phyloP scores from a whole-genome alignment of 2,888 invertebrate species.

The Dicycla oo region DNA sequence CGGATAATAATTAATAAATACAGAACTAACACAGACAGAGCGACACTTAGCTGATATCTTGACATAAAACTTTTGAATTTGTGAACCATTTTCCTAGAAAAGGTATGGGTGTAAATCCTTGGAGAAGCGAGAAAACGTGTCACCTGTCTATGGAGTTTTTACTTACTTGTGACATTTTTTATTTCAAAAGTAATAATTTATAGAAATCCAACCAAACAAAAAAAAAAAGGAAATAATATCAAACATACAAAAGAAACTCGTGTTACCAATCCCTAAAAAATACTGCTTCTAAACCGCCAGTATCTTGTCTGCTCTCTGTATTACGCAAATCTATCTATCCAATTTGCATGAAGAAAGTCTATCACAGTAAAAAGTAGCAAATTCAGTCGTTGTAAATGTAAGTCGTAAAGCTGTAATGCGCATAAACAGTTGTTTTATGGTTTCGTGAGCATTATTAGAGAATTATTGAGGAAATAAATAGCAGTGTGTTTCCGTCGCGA shows the following conservation, averaged over 20 bases:
- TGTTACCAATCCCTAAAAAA: no score
- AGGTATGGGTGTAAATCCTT: background rate
- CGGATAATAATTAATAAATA: no score
- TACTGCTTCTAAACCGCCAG: no score
- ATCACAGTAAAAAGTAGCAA: slow-evolving; percentile 28
- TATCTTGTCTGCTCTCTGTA: background rate
- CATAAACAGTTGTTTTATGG: slow-evolving; percentile 48
- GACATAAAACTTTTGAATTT: background rate
- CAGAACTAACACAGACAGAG: no score
- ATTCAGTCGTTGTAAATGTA: slow-evolving; percentile 31
- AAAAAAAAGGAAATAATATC: no score
- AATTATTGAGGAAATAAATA: slow-evolving; percentile 57
- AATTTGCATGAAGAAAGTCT: slow-evolving; percentile 35
- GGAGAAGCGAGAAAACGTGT: no score
- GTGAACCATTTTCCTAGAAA: background rate
- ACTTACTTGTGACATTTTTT: no score
- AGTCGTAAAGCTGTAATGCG: slow-evolving; percentile 34
- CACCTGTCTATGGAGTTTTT: no score
- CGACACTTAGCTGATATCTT: no score
- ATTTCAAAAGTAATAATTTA: no score
- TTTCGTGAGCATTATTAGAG: slow-evolving; percentile 45
- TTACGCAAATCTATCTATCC: slow-evolving; percentile 20
- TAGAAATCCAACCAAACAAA: no score
- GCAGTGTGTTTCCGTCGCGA: slow-evolving; percentile 27
- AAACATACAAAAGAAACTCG: no score